Evolutionary conservation across 2,113 vertebrate species (phyloP).

Genomic region (Polypterus senegalus): DNA sequence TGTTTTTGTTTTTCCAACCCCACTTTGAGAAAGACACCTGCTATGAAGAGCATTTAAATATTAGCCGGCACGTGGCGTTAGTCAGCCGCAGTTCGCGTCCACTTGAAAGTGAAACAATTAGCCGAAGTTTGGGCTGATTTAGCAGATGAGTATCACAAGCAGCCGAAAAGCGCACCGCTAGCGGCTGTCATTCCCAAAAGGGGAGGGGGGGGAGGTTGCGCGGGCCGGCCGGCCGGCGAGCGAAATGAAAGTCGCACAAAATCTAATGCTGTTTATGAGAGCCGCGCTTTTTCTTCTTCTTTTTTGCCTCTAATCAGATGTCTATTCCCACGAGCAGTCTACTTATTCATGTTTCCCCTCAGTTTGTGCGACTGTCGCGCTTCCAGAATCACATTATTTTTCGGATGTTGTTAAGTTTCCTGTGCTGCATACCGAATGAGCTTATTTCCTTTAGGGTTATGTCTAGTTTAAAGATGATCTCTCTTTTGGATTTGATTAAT

Average conservation of each 20-base stretch:
- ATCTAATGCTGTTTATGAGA: constrained; percentile 82
- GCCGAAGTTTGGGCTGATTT: too few relatives aligned
- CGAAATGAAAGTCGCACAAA: constrained; percentile 49
- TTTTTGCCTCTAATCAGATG: constrained; percentile 79
- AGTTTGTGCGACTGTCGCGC: constrained; percentile 77
- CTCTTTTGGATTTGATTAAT: constrained; percentile 94
- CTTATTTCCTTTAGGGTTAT: constrained; percentile 89
- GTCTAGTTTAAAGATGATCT: constrained; percentile 96
- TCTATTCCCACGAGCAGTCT: constrained; percentile 78
- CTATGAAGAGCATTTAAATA: too few relatives aligned
- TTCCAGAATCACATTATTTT: constrained; percentile 91
- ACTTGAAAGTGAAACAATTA: too few relatives aligned
- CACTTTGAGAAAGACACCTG: too few relatives aligned
- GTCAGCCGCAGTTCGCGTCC: too few relatives aligned
- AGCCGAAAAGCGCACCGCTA: too few relatives aligned
- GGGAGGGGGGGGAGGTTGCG: not conserved
- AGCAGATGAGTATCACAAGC: too few relatives aligned
- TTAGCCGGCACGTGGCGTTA: too few relatives aligned
- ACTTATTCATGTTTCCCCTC: constrained; percentile 78
- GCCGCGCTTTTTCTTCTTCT: constrained; percentile 25
- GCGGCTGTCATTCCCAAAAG: not conserved
- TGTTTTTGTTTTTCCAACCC: too few relatives aligned
- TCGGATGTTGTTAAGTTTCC: constrained; percentile 92
- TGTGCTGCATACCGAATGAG: constrained; percentile 91
- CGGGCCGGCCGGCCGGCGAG: constrained; percentile 1